Base-by-base conservation (phyloP, 1,140 invertebrate species). In the Globodera rostochiensis region DNA sequence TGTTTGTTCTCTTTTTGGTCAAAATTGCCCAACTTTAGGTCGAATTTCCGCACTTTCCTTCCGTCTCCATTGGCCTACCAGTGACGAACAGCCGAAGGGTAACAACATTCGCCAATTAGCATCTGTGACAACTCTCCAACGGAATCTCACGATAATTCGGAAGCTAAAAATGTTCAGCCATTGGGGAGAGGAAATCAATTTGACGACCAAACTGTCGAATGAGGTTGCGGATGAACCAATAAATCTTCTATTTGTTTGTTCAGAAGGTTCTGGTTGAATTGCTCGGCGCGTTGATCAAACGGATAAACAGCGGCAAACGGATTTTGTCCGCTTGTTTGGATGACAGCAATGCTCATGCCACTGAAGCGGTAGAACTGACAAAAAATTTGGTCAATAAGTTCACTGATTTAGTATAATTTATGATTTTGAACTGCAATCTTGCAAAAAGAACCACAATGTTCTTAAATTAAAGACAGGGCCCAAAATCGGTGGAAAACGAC, bases 1-100 rank as follows among this genome's bases (percentile, higher is more conserved):
- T 25, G 25, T 25, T 25, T 25, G 25, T 25, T 25, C 25, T 25
- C 25, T 25, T 25, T 25, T 25, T 8, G 60, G 60, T 7, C 3
- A 6, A 47, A 66, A 46, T 7, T 66, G 13, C 49, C 4, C 4
- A 25, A 21, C 57, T 77, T 77, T 19, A 78, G 77, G 77, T 3
- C 77, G 64, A 49, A 78, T 78, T 47, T 45, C 21, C 66, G 77
- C 46, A 13, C 70, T 78, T 49, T n/a, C 64, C 13, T 78, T 78
- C 47, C 66, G 53, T 69, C 70, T 49, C 21, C 21, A 78, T 50
- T 69, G 70, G 66, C 57, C 49, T 0, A 64, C 74, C 19, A 66
- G 13, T 21, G 50, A 57, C n/a, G 57, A 64, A 15, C 15, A 9
- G 15, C 15, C 53, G 15, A 64, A 19, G 11, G 19, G 19, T 64